Conservation (phyloP, 2,888 invertebrate genomes). For the Polydrusus tereticollis region DNA sequence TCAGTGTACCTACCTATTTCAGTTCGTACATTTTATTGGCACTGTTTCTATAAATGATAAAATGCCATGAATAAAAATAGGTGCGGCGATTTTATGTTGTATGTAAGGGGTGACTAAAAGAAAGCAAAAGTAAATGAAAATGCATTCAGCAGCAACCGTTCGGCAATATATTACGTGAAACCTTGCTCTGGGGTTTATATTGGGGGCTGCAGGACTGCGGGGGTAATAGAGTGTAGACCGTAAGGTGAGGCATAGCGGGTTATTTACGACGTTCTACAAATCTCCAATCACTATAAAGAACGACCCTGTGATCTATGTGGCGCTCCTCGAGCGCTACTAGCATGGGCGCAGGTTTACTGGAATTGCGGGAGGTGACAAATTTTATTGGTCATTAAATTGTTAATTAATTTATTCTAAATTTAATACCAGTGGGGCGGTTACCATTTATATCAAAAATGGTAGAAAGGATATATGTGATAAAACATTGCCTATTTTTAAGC, state of each 20-base stretch:
- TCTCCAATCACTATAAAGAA: slow-evolving; percentile 59
- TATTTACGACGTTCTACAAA: slow-evolving; percentile 61
- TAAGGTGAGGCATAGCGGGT: slow-evolving; percentile 55
- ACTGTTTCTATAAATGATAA: neutral
- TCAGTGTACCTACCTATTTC: neutral
- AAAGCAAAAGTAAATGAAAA: slow-evolving; percentile 56
- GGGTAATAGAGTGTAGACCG: slow-evolving; percentile 49
- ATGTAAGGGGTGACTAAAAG: slow-evolving; percentile 42
- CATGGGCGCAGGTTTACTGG: slow-evolving; percentile 21
- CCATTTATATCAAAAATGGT: neutral
- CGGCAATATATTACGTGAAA: slow-evolving; percentile 57
- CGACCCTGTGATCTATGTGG: slow-evolving; percentile 30
- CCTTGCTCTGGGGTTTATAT: slow-evolving; percentile 38
- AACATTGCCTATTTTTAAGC: no score
- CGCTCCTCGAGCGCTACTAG: slow-evolving; percentile 3
- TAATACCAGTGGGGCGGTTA: neutral
- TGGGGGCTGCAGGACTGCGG: slow-evolving; percentile 36
- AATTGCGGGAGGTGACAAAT: slow-evolving; percentile 10
- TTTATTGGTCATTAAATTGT: slow-evolving; percentile 4
- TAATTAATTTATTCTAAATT: neutral
- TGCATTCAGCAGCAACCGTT: slow-evolving; percentile 56
- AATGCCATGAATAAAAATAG: slow-evolving; percentile 30
- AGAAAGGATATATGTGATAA: no score
- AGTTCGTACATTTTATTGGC: neutral
- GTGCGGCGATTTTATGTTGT: slow-evolving; percentile 26